Evolutionary conservation across 2,113 vertebrate species (phyloP).

Genomic region (Spizaetus ornatus): DNA sequence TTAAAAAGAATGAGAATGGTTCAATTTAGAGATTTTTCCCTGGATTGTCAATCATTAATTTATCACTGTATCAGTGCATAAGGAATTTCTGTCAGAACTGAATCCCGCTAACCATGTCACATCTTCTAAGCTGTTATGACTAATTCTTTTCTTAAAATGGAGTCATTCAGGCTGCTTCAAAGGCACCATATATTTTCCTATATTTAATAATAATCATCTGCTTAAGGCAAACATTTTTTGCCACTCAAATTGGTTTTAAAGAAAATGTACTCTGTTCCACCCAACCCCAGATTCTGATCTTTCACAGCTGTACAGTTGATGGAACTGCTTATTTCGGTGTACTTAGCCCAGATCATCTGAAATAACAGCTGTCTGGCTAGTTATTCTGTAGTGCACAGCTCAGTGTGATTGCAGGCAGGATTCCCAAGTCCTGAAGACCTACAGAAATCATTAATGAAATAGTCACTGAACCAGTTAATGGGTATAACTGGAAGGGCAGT

Average conservation of each 20-base stretch:
- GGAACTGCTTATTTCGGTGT: not conserved
- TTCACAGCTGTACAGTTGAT: not conserved
- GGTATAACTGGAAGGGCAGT: not conserved
- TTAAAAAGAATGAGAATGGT: not conserved
- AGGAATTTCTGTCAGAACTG: not conserved
- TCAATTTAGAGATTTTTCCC: not conserved
- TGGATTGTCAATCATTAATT: not conserved
- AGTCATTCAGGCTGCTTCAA: not conserved
- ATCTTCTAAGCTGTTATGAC: not conserved
- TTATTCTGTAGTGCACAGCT: not conserved
- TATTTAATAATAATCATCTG: not conserved
- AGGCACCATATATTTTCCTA: not conserved
- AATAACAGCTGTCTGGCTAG: not conserved
- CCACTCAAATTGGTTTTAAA: not conserved
- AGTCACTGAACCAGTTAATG: not conserved
- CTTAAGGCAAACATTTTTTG: not conserved
- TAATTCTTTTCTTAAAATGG: not conserved
- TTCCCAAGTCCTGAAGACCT: not conserved
- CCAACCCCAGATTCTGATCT: not conserved
- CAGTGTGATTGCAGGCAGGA: not conserved
- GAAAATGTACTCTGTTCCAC: not conserved
- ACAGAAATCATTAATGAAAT: not conserved
- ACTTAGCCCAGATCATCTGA: not conserved
- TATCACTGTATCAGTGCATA: not conserved
- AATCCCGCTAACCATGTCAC: not conserved